Conservation (phyloP, 2,113 vertebrate species). For the Sprattus sprattus region DNA sequence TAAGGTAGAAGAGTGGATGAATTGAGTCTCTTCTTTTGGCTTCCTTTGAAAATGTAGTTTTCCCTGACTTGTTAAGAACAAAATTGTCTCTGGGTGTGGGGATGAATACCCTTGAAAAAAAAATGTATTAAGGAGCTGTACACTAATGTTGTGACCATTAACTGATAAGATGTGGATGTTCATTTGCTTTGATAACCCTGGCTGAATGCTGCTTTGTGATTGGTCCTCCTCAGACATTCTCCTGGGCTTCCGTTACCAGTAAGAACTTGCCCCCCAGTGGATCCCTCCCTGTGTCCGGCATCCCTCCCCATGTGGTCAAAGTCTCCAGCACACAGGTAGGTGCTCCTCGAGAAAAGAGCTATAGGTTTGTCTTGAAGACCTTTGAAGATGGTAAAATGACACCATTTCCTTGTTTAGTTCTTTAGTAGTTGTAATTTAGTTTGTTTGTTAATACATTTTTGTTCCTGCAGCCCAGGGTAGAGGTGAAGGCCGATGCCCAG, state of each 20-base stretch:
- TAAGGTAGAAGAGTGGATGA: neutral
- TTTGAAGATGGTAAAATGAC: neutral
- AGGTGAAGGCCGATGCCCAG: slow-evolving; percentile 85
- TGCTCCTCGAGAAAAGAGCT: slow-evolving; percentile 61
- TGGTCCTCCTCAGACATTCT: slow-evolving; percentile 90
- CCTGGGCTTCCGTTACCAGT: slow-evolving; percentile 98
- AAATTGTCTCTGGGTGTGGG: neutral
- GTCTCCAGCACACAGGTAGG: slow-evolving; percentile 95
- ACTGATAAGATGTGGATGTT: neutral
- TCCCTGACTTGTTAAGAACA: no score
- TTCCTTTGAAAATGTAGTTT: neutral
- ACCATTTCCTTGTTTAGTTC: neutral
- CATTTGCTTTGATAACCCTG: neutral
- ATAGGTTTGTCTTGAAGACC: no score
- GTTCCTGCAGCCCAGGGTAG: slow-evolving; percentile 77
- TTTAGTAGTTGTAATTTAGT: neutral
- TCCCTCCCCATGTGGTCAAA: slow-evolving; percentile 94
- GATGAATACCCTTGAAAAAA: neutral
- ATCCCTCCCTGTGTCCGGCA: slow-evolving; percentile 86
- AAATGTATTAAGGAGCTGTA: neutral
- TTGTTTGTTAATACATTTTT: slow-evolving; percentile 13
- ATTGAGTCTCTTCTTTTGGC: no score
- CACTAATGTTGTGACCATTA: neutral
- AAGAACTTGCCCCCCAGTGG: slow-evolving; percentile 98
- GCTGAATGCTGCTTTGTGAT: slow-evolving; percentile 21